Percentiles rank a stretch among this genome's conserved stretches.
Conservation (phyloP, 2,113 vertebrate genomes). For the Oreochromis tanganicae region DNA sequence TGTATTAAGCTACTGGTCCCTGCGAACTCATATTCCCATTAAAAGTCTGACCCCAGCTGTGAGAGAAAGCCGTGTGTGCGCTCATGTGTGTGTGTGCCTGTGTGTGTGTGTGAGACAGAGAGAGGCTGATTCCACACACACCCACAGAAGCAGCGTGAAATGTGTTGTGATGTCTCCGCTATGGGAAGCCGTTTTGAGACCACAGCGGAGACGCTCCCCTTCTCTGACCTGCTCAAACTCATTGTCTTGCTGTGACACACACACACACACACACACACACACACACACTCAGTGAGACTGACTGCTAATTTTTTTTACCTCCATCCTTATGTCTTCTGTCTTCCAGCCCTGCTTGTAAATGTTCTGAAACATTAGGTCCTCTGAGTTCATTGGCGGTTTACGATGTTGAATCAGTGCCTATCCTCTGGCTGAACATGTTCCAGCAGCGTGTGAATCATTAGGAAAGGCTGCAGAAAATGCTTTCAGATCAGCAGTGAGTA, state of each 20-base stretch:
- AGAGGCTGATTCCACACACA: not conserved
- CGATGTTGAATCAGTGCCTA: not conserved
- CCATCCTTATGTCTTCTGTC: conserved; percentile 1
- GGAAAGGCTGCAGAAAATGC: not conserved
- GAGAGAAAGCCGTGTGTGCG: too few species aligned
- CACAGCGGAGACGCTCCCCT: conserved; percentile 42
- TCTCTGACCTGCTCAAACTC: conserved; percentile 33
- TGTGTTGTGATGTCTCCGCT: conserved; percentile 62
- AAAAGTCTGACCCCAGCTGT: too few species aligned
- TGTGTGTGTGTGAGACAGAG: not conserved
- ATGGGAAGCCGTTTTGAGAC: conserved; percentile 47
- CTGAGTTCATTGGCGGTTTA: not conserved
- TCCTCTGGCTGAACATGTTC: not conserved
- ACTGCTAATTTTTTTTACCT: not conserved
- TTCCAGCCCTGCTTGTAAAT: not conserved
- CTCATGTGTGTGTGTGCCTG: not conserved
- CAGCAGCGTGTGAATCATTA: not conserved
- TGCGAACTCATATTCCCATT: too few species aligned
- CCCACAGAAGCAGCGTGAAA: conserved; percentile 52
- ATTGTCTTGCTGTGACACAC: conserved; percentile 51
- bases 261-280: conserved; percentile 9
- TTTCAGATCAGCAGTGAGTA: not conserved
- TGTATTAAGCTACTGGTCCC: too few species aligned
- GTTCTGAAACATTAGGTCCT: not conserved
- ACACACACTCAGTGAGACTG: not conserved